Percentiles rank a stretch among this genome's conserved stretches.
Conservation (phyloP, 2,797 vertebrate species). For the Sebastes wilsoni region DNA sequence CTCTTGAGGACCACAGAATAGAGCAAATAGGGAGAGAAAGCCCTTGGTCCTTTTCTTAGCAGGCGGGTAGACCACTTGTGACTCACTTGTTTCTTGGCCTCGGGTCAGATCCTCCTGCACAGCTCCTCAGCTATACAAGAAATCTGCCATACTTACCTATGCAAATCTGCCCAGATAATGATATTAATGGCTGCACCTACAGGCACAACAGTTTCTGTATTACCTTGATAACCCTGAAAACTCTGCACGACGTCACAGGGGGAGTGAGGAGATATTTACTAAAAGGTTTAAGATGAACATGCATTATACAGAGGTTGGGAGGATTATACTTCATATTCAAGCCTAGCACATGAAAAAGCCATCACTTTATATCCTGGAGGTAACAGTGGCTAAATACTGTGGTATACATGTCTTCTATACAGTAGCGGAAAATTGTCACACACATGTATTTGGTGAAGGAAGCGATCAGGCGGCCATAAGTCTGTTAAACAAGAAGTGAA, state of each 20-base stretch:
- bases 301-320: conserved; percentile 19
- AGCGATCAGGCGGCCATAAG: background rate
- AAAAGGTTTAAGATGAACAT: conserved; percentile 31
- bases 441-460: background rate
- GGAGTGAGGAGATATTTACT: conserved; percentile 9
- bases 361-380: background rate
- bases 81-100: conserved; percentile 20
- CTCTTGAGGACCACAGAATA: conserved; percentile 3
- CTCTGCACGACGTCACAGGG: background rate
- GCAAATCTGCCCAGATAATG: conserved; percentile 53
- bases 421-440: background rate
- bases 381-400: background rate
- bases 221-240: conserved; percentile 36
- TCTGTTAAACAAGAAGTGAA: conserved; percentile 21
- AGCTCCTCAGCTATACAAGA: conserved; percentile 11
- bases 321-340: conserved; percentile 35
- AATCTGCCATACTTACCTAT: conserved; percentile 44
- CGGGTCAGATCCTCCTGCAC: conserved; percentile 27
- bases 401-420: background rate
- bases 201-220: conserved; percentile 24
- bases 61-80: background rate
- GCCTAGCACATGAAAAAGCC: background rate
- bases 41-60: conserved; percentile 9
- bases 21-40: background rate
- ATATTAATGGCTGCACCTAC: conserved; percentile 39